These are phyloP conservation scores for Dryococelus australis DNA, from an alignment of 2,888 invertebrate species.

Conservation along the genomic window DNA sequence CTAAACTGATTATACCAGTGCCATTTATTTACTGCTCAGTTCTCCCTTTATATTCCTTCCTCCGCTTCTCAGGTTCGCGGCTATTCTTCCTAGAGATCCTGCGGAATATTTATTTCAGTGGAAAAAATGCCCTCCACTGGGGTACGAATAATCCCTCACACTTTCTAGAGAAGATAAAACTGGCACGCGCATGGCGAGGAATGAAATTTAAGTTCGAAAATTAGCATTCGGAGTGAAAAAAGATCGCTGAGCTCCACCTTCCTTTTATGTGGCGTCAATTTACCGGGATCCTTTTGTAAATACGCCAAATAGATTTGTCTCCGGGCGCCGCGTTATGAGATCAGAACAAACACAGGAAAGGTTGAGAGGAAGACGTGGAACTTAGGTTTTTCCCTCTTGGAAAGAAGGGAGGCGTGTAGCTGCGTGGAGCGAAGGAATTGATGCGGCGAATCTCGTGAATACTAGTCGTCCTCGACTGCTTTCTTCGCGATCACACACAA, in stretches of 20 bases:
- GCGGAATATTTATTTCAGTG: not conserved
- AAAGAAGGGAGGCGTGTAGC: too few species aligned
- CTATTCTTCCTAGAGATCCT: not conserved
- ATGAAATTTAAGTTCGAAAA: not conserved
- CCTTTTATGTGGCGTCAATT: not conserved
- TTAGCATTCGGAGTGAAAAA: not conserved
- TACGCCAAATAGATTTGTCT: not conserved
- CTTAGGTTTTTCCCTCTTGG: too few species aligned
- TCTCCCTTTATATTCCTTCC: too few species aligned
- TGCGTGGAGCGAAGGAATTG: too few species aligned
- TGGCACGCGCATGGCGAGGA: slow-evolving; percentile 1
- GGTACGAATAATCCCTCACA: not conserved
- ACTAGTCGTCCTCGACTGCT: too few species aligned
- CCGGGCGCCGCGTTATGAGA: not conserved
- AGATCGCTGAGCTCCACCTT: not conserved
- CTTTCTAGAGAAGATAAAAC: not conserved
- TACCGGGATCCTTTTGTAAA: not conserved
- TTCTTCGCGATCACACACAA: too few species aligned
- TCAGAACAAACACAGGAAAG: too few species aligned
- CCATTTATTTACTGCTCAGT: too few species aligned
- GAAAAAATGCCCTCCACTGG: not conserved
- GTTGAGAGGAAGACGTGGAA: too few species aligned
- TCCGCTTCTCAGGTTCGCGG: not conserved
- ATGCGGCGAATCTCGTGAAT: too few species aligned
- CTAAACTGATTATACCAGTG: too few species aligned